Percentiles rank a stretch among this genome's conserved stretches.
phyloP scores from a whole-genome alignment of 37 sponge, comb jelly and placozoan genomes.

The Cliona cf. orientalis region DNA sequence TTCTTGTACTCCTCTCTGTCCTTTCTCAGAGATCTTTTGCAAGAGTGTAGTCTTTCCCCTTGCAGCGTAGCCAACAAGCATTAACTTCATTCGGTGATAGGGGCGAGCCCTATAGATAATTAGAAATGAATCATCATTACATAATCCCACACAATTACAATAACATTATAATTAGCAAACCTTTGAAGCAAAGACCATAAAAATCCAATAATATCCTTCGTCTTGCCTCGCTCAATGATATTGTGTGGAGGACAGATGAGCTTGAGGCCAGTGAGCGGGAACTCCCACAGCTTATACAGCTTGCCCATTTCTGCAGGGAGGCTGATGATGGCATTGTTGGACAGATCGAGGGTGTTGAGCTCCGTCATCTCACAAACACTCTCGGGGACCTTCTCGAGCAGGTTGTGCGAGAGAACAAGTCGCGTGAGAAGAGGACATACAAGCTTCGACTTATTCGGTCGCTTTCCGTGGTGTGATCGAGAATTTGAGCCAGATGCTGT shows the following conservation, averaged over 20 bases:
- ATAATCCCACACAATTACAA: too few species aligned
- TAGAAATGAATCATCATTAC: not conserved
- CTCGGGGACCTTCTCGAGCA: slow-evolving; percentile 51
- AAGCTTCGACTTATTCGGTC: not conserved
- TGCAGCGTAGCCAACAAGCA: slow-evolving; percentile 81
- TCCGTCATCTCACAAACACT: slow-evolving; percentile 69
- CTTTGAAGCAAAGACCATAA: slow-evolving; percentile 76
- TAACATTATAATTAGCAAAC: slow-evolving; percentile 22
- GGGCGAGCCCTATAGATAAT: slow-evolving; percentile 70
- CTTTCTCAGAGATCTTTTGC: slow-evolving; percentile 65
- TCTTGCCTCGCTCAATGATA: slow-evolving; percentile 79
- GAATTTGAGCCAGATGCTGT: not conserved
- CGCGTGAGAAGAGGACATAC: slow-evolving; percentile 69
- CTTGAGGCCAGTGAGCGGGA: slow-evolving; percentile 77
- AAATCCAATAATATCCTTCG: slow-evolving; percentile 87
- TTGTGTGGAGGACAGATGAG: slow-evolving; percentile 86
- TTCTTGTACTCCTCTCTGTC: slow-evolving; percentile 57
- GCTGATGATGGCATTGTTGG: slow-evolving; percentile 76
- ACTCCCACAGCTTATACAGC: slow-evolving; percentile 80
- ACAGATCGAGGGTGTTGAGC: slow-evolving; percentile 72
- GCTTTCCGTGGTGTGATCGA: not conserved
- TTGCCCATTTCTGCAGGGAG: slow-evolving; percentile 74
- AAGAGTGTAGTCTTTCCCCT: slow-evolving; percentile 88
- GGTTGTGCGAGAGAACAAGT: slow-evolving; percentile 55
- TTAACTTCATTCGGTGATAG: slow-evolving; percentile 91